Evolutionary conservation across 1,140 invertebrate genomes (phyloP).

Genomic region (Camponotus pennsylvanicus): DNA sequence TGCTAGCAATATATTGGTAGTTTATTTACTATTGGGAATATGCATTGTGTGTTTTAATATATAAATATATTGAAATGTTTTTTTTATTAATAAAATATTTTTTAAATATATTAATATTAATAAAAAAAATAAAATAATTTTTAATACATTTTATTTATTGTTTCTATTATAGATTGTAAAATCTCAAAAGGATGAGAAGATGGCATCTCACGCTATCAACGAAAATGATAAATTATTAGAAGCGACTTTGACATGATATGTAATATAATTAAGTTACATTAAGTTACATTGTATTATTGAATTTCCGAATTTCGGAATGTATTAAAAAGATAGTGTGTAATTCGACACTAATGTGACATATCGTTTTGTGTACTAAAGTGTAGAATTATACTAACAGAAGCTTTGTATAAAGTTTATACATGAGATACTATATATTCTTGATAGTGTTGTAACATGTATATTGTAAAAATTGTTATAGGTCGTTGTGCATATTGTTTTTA

Average conservation of each 20-base stretch:
- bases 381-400: conserved; percentile 28
- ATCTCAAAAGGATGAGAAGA: neutral
- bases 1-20: too few species aligned
- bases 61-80: neutral
- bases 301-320: neutral
- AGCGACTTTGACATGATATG: conserved; percentile 1
- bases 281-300: conserved; percentile 44
- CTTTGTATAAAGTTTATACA: conserved; percentile 62
- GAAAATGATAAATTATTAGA: conserved; percentile 41
- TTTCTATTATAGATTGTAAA: conserved; percentile 29
- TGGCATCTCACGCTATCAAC: neutral
- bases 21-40: neutral
- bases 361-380: conserved; percentile 8
- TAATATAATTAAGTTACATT: conserved; percentile 22
- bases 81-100: neutral
- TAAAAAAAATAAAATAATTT: neutral
- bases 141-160: neutral
- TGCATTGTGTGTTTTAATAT: neutral
- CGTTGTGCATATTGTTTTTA: neutral
- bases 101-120: neutral
- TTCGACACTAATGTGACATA: neutral
- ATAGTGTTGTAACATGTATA: too few species aligned
- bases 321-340: neutral
- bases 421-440: too few species aligned
- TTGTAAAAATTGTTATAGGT: too few species aligned